Evolutionary conservation across 2,113 vertebrate species (phyloP), one percentile per base, ranked within the genome.

Genomic region (Bos javanicus): DNA sequence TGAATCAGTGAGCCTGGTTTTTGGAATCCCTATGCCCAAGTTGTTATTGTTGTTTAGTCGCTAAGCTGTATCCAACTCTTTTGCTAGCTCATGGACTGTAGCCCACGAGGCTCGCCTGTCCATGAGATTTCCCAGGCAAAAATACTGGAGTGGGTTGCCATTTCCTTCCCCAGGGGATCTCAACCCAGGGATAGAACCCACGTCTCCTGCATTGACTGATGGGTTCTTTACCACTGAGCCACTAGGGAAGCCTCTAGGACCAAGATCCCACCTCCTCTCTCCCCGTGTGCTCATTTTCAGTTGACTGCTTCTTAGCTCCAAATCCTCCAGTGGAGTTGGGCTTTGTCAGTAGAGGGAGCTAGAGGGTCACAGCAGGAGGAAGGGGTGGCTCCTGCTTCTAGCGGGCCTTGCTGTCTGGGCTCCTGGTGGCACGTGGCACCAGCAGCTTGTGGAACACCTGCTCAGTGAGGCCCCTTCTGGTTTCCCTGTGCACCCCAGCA

Each of bases 381-480:
- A 10, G 5, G n/a, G 17, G 19, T 1, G 6, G 19, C 25, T 17
- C 16, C 17, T 15, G 60, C 59, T 28, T 25, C 33, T 6, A 52
- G 30, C 3, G 0, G 0, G 26, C 3, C 54, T 10, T 12, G 59
- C 54, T 50, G 59, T 50, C 57, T 15, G 15, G 7, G 43, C 54
- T 78, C 15, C 80, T 62, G 54, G 50, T 16, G 48, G 5, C 3
- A 1, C 1, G 3, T 1, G 2, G 15, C 59, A 30, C 39, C 19
- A 4, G 39, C 0, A 7, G 3, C 3, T 5, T 9, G 3, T 36
- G 81, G 11, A 25, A 48, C 28, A 2, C 19, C 5, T 25, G 28
- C 57, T 84, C 46, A 26, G 48, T 1, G 4, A 30, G 39, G 36
- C 36, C 36, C 25, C 56, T 25, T 25, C 16, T 87, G 39, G 39